Evolutionary conservation across 2,797 vertebrate species (phyloP), one percentile per base, ranked within the genome.

Genomic region (Cygnus olor): DNA sequence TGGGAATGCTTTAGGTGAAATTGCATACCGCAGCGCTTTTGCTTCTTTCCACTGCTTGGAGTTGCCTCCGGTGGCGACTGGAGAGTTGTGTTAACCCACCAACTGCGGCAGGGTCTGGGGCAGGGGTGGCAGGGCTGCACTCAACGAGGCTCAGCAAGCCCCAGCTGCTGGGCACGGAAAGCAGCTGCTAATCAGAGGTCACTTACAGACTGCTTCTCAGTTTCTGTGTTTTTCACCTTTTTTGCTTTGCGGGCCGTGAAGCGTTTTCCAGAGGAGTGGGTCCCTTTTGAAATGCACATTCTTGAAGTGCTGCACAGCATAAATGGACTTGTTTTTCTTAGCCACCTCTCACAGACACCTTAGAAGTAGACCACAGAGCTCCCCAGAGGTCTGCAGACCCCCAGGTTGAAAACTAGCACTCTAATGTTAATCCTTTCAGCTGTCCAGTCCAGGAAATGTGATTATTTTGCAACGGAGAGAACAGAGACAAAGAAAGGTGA

Each of bases 201-300:
- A 5, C 66, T 88, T 56, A 22, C 12, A 38, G 81, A 21, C 69
- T 38, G 27, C 7, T 77, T 17, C 89, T 74, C 49, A 1, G 36
- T 45, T 83, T 89, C 80, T 73, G 47, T 11, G 58, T 5, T 69
- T 71, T 95, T 83, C 81, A 88, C 93, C 89, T 91, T 88, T 91
- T 87, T 85, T 92, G 86, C 94, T 91, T 92, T 80, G 72, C 58
- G 87, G 92, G 45, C 82, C 72, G 47, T 66, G 86, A 89, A 91
- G 65, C 51, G 54, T 78, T 96, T 94, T 96, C 87, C 87, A 85
- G 92, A 72, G 82, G 72, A 97, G 61, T 32, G 8, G 3, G 34
- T 89, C 49, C 49, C 85, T 94, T 95, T 95, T 94, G 95, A 95
- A 97, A 96, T 83, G 89, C 95, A 93, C 90, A 83, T 95, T 92